Base-by-base conservation (phyloP, 2,888 invertebrate genomes). In the Sinhomidia bicolor region DNA sequence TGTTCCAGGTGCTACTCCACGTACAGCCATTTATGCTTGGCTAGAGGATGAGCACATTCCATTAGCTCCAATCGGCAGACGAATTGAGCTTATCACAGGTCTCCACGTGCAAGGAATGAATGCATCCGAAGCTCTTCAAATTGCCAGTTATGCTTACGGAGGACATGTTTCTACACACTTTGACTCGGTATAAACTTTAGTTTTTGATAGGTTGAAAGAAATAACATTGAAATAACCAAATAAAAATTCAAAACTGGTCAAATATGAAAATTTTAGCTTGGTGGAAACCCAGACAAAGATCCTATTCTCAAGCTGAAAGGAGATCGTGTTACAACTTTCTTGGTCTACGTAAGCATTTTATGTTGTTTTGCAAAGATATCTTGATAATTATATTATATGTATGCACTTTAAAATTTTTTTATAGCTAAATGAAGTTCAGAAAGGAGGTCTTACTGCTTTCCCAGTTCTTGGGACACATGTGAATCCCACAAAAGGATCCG, bases 401-500 rank as follows among this genome's bases (percentile, higher is more conserved):
- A n/a, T n/a, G n/a, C n/a, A n/a, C n/a, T 65, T 6, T 80, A 26
- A 14, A 17, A 51, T 23, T 71, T 71, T 41, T 26, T 85, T 5
- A n/a, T 20, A 92, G 92, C 80, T 93, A 44, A 93, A 92, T 51
- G 92, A 93, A 47, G 92, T 92, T 0, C 85, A 91, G 41, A 90
- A 91, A 57, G 93, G 93, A 79, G 93, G 93, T 36, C 90, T 92
- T 12, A 93, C 93, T 0, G 92, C 92, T 17, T 93, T 92, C 83
- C 93, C 93, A 6, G 84, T 92, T 17, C 85, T 93, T 29, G 92
- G 92, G 80, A 91, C 92, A 36, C 91, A 92, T 23, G 92, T 93
- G 1, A 91, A 91, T 44, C 93, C 93, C 0, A 76, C 89, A 14
- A 92, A 92, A 93, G 94, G 94, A 9, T 92, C 93, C 32, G 93